A percentile compares a stretch with the other conserved stretches of the same genome.
phyloP scores from a whole-genome alignment of 2,797 vertebrate genomes.

The Lacerta bilineata region DNA sequence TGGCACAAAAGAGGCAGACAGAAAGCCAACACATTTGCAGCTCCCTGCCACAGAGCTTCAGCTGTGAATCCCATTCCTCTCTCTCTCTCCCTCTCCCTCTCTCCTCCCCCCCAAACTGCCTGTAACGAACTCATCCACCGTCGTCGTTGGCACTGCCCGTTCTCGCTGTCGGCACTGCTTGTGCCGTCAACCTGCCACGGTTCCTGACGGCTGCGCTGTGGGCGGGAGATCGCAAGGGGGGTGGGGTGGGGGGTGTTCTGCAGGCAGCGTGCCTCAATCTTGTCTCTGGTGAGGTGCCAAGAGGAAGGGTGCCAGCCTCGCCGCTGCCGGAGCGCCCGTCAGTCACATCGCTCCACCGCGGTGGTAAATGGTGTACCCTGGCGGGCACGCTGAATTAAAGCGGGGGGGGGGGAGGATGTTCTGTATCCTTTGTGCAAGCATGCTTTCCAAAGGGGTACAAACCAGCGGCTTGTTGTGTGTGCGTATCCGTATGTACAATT shows the following conservation, averaged over 20 bases:
- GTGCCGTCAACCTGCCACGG: slow-evolving; percentile 26
- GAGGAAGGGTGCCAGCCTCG: not conserved
- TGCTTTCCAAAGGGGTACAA: too few species aligned
- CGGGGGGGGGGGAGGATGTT: not conserved
- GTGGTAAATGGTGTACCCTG: accelerated
- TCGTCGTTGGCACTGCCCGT: slow-evolving; percentile 24
- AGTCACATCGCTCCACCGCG: accelerated
- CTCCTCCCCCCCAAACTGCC: not conserved
- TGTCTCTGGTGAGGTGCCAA: not conserved
- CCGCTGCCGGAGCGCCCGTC: too few species aligned
- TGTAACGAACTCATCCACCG: not conserved
- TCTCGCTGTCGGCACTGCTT: slow-evolving; percentile 19
- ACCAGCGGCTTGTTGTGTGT: not conserved
- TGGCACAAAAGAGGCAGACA: slow-evolving; percentile 23
- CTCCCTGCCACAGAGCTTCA: not conserved
- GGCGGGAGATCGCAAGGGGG: not conserved
- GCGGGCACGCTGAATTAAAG: not conserved
- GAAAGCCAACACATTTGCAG: not conserved
- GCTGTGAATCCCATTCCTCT: not conserved
- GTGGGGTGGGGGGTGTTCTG: not conserved
- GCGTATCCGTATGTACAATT: not conserved
- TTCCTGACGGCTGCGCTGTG: slow-evolving; percentile 40
- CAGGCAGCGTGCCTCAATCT: not conserved
- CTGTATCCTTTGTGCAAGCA: not conserved
- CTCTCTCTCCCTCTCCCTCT: not conserved